Percentiles rank a stretch among this genome's conserved stretches.
phyloP scores from a whole-genome alignment of 2,888 invertebrate species.

The Venustoraphidia nigricollis region DNA sequence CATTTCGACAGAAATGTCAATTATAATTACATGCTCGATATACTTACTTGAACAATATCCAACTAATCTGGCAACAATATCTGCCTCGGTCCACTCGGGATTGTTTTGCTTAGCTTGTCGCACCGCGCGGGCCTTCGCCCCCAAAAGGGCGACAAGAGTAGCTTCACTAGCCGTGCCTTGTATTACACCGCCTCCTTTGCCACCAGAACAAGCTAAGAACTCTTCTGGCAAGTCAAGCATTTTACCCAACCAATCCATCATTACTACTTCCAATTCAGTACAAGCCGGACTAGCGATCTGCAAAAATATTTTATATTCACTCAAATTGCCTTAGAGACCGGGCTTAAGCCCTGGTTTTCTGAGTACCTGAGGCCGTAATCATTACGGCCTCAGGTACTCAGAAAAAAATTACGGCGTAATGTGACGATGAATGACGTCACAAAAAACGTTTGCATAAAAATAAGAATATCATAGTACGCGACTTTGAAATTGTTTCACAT shows the following conservation, averaged over 20 bases:
- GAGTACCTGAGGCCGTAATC: too few relatives aligned
- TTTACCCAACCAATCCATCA: slow-evolving; percentile 92
- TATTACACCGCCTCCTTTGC: slow-evolving; percentile 80
- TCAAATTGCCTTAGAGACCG: too few relatives aligned
- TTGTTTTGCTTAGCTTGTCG: slow-evolving; percentile 50
- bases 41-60: slow-evolving; percentile 72
- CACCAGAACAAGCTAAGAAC: slow-evolving; percentile 71
- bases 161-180: slow-evolving; percentile 93
- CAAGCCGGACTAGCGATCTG: slow-evolving; percentile 90
- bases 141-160: slow-evolving; percentile 80
- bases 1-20: too few relatives aligned
- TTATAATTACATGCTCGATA: slow-evolving; percentile 1
- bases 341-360: too few relatives aligned
- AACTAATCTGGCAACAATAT: slow-evolving; percentile 64
- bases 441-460: too few relatives aligned
- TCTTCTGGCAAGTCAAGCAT: slow-evolving; percentile 74
- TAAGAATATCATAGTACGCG: too few relatives aligned
- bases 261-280: slow-evolving; percentile 87
- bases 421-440: too few relatives aligned
- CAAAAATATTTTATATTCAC: slow-evolving; percentile 11
- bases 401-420: too few relatives aligned
- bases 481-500: too few relatives aligned
- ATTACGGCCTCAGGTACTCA: too few relatives aligned
- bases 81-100: slow-evolving; percentile 57
- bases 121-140: slow-evolving; percentile 65